A percentile compares a stretch with the other conserved stretches of the same genome.
phyloP scores from a whole-genome alignment of 2,113 vertebrate genomes.

The Nymphicus hollandicus region DNA sequence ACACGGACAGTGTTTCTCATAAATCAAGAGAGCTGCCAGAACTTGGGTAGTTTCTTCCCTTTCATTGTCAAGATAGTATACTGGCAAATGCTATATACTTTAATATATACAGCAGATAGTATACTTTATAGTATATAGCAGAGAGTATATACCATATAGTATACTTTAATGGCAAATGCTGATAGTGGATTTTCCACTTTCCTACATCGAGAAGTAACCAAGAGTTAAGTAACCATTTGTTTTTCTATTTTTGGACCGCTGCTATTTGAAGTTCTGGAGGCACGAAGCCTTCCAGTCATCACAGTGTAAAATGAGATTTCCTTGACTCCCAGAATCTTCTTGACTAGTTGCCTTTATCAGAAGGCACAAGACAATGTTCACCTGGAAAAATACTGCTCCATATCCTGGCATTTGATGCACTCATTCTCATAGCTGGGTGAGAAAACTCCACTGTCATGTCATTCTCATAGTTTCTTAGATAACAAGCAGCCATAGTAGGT shows the following conservation, averaged over 20 bases:
- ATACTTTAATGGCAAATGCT: neutral
- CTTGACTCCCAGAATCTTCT: neutral
- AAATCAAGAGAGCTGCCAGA: neutral
- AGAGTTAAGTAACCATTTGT: neutral
- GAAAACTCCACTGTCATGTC: neutral
- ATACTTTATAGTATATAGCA: too few relatives aligned
- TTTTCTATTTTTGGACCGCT: neutral
- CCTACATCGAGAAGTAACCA: neutral
- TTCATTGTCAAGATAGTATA: neutral
- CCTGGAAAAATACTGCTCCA: neutral
- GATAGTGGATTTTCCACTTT: neutral
- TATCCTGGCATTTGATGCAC: neutral
- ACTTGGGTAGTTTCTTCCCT: neutral
- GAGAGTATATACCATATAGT: neutral
- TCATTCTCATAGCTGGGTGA: neutral
- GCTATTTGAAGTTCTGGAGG: neutral
- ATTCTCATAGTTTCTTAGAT: neutral
- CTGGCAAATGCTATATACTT: too few relatives aligned
- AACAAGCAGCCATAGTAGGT: neutral
- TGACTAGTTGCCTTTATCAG: neutral
- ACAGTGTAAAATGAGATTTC: neutral
- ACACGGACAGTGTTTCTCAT: neutral
- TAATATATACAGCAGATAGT: neutral
- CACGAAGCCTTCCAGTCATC: neutral
- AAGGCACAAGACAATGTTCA: neutral